Conservation (phyloP, 2,113 vertebrate genomes). For the Tauraco erythrolophus region DNA sequence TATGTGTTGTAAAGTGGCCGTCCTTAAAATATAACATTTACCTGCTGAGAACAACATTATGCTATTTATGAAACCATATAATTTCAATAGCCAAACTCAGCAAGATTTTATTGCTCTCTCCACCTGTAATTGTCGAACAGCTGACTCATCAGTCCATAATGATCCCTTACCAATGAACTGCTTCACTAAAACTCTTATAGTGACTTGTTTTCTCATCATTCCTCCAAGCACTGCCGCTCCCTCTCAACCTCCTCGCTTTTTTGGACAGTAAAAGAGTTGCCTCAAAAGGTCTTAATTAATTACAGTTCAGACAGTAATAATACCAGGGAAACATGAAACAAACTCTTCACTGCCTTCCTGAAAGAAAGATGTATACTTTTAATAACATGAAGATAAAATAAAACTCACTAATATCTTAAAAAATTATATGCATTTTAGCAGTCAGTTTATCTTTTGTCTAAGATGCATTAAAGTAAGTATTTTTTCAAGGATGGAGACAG, state of each 20-base stretch:
- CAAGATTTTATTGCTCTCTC: constrained; percentile 78
- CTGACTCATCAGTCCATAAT: constrained; percentile 69
- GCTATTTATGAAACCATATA: constrained; percentile 77
- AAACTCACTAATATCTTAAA: constrained; percentile 50
- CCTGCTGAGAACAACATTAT: constrained; percentile 74
- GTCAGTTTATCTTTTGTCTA: constrained; percentile 46
- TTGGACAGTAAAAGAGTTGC: background rate
- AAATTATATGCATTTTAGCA: constrained; percentile 40
- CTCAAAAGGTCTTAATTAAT: constrained; percentile 67
- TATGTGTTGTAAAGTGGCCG: background rate
- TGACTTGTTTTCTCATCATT: constrained; percentile 56
- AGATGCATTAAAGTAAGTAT: constrained; percentile 5
- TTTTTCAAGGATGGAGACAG: background rate
- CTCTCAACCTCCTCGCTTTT: background rate
- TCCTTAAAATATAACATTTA: constrained; percentile 74
- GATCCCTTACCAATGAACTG: background rate
- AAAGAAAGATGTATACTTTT: constrained; percentile 36
- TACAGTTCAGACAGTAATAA: constrained; percentile 58
- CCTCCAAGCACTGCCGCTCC: background rate
- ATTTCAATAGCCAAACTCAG: constrained; percentile 79
- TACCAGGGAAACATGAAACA: constrained; percentile 37
- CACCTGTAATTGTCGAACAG: constrained; percentile 74
- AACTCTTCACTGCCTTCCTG: constrained; percentile 28
- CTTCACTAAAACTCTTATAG: constrained; percentile 31
- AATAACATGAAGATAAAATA: constrained; percentile 56